Percentiles rank a stretch among this genome's conserved stretches.
Evolutionary conservation across 2,113 vertebrate species (phyloP).

Genomic region (Chionodraco myersi): DNA sequence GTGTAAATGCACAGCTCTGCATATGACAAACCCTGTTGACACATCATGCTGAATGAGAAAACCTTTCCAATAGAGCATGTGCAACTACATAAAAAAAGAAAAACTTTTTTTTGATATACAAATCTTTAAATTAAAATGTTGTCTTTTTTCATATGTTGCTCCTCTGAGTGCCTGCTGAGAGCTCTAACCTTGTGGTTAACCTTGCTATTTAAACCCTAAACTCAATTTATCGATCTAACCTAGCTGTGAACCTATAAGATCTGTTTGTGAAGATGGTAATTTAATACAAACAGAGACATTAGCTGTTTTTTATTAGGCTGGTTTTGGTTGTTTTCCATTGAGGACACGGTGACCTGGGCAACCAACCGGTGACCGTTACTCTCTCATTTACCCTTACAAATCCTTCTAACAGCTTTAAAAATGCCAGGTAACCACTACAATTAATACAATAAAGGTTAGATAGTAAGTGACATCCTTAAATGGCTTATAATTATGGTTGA

Average conservation of each 20-base stretch:
- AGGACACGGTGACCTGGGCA: conserved; percentile 84
- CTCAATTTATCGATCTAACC: rapidly evolving
- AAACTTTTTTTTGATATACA: neutral
- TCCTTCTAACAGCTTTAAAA: neutral
- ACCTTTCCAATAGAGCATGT: neutral
- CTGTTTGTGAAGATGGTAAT: rapidly evolving
- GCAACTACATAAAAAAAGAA: neutral
- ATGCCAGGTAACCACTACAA: rapidly evolving
- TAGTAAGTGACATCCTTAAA: neutral
- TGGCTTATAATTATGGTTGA: rapidly evolving
- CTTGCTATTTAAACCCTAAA: conserved; percentile 80
- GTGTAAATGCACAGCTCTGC: too few species aligned
- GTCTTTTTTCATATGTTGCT: neutral
- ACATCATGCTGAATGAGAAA: neutral
- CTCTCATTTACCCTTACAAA: neutral
- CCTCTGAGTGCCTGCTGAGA: neutral
- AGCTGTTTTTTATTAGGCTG: neutral
- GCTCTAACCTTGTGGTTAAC: conserved; percentile 92
- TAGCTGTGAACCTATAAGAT: neutral
- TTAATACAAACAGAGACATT: neutral
- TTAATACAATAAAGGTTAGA: rapidly evolving
- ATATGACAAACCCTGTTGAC: too few species aligned
- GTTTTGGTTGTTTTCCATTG: neutral
- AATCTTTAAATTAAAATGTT: neutral
- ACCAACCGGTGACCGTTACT: conserved; percentile 7